Evolutionary conservation across 2,888 invertebrate species (phyloP), one percentile per base, ranked within the genome.

Genomic region (Ecdyonurus torrentis): DNA sequence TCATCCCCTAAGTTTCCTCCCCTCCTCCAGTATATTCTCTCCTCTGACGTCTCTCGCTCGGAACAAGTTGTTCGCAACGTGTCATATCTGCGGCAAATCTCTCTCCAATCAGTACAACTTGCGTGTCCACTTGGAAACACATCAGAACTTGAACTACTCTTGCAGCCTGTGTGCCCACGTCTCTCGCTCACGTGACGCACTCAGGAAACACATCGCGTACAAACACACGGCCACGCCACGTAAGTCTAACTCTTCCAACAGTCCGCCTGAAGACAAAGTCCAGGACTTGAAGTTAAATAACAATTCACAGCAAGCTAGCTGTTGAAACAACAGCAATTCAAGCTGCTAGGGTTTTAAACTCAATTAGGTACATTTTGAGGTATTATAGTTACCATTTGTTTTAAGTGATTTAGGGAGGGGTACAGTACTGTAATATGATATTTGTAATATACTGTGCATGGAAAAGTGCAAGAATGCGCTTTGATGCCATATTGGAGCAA

Each of bases 41-140:
- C 55, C 55, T 5, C n/a, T 55, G 7, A 55, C n/a, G 3, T 20
- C 55, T n/a, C n/a, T 55, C 7, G n/a, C 55, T 55, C 55, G 55
- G 37, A 64, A 70, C 65, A 83, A 83, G 72, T 68, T 78, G n/a
- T 79, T 80, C 70, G 83, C 87, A 2, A 84, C 86, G 19, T 92
- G 92, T 74, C 84, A 85, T 65, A 83, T 92, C 61, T 92, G 92
- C 75, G 87, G 89, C 71, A 92, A 92, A 73, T 89, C 90, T 64
- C 78, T 92, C 60, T 91, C 90, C 74, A 92, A 92, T 76, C 91
- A 91, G 74, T 92, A 92, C 78, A 92, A 92, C 74, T 76, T 92
- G 69, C 81, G 91, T 65, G 91, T 92, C 65, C 92, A 92, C 71
- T 85, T 92, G 84, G 92, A 92, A 72, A 91, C 91, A 22, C 92